Base-by-base conservation (phyloP, 2,797 vertebrate genomes). In the Darevskia nairensis region DNA sequence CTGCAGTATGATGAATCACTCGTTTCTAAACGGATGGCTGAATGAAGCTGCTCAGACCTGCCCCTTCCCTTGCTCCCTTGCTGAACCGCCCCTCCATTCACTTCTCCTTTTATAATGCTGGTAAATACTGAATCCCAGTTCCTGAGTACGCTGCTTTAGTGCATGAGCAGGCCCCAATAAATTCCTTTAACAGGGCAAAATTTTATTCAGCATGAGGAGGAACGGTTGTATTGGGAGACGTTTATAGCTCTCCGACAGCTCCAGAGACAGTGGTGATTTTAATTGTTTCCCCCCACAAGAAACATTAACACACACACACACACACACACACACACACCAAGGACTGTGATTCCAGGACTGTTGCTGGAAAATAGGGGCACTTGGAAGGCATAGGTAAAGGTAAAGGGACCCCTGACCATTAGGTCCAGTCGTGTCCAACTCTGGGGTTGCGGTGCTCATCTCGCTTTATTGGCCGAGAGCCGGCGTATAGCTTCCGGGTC, bases 1-100 rank as follows among this genome's bases (percentile, higher is more conserved):
- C 91, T 90, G 93, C 88, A 80, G 89, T 15, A 2, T 92, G 92
- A 90, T 93, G 95, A 95, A 94, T 94, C 92, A 94, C 41, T 66
- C 50, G 50, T 59, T 82, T 91, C 85, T 89, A 89, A 93, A 85
- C 90, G n/a, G 81, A 88, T 41, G 25, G 13, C 61, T 25, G 64
- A 69, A 71, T 15, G 23, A 64, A 85, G 39, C 68, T 39, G 11
- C 41, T 55, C 72, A 39, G 41, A 25, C 55, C 21, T 17, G 2
- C 44, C 7, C 21, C 10, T 8, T 13, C 10, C 27, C 32, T 68
- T 3, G 2, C n/a, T 9, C 9, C 41, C 27, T 8, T 3, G 50
- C 3, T 55, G 4, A 55, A 55, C 15, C 27, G 11, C 8, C 1
- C 29, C 2, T 27, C 13, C 13, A 8, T 85, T 80, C 74, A 32